Evolutionary conservation across 2,888 invertebrate species (phyloP), one percentile per base, ranked within the genome.

Genomic region (Trachelus troglodyta): DNA sequence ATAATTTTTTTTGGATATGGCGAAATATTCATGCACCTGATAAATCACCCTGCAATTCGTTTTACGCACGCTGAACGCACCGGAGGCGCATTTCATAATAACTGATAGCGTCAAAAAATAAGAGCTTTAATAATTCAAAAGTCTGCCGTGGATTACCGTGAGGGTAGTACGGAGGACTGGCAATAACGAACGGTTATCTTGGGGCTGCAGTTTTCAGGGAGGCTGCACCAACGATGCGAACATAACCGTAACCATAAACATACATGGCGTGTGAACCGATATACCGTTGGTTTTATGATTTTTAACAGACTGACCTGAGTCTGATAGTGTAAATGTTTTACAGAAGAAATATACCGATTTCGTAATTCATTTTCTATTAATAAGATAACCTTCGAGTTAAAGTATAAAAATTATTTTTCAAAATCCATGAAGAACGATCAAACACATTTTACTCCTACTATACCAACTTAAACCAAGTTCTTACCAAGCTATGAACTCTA

Each of bases 241-340:
- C 78, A 81, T 83, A 82, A 84, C 82, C 82, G 80, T 84, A 85
- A 81, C 81, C 84, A 83, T 85, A 85, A 87, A 86, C 83, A 86
- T 82, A 84, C 84, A 83, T 84, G 83, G 83, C 82, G 84, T 86
- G 86, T 84, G 85, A 86, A 87, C 83, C 85, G 83, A 84, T 84
- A 83, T 82, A 83, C 79, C 80, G 79, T 69, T 75, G 80, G 82
- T 76, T 82, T 83, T 82, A 82, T 81, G 80, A 81, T 83, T 84
- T 83, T 83, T 84, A 83, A 85, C 82, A 81, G 82, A 69, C 79
- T 81, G 82, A 82, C 85, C 80, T 81, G 81, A 81, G 82, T 82
- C 80, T 81, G 81, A 81, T 85, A 84, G 76, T 82, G 79, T 56
- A 69, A 56, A 23, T 56, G 23, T 2, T 23, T 56, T 56, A 23